A percentile compares a stretch with the other conserved stretches of the same genome.
Evolutionary conservation across 2,797 vertebrate genomes (phyloP).

Genomic region (Sebastes itinus): DNA sequence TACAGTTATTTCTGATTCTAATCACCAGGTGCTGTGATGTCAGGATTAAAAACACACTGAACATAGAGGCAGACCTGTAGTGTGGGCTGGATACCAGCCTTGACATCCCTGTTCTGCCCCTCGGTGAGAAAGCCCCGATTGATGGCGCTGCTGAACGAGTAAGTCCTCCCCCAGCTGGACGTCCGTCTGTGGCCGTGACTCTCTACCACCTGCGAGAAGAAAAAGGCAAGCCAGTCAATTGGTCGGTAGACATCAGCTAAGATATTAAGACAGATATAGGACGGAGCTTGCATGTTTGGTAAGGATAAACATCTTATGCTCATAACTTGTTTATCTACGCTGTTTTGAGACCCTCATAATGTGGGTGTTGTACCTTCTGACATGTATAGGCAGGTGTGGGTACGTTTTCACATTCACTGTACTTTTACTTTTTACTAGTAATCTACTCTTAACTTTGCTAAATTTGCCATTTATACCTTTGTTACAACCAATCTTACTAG

Average conservation of each 20-base stretch:
- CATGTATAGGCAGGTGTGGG: background rate
- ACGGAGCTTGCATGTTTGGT: background rate
- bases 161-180: constrained; percentile 97
- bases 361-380: background rate
- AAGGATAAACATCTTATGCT: background rate
- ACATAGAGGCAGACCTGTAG: constrained; percentile 85
- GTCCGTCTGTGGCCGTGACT: constrained; percentile 89
- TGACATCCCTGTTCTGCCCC: constrained; percentile 88
- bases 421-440: background rate
- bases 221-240: background rate
- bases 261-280: background rate
- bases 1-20: background rate
- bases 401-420: background rate
- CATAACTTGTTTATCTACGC: background rate
- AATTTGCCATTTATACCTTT: background rate
- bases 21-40: background rate
- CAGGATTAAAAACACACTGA: background rate
- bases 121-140: constrained; percentile 91
- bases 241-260: background rate
- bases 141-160: constrained; percentile 96
- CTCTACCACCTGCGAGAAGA: constrained; percentile 71
- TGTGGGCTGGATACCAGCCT: constrained; percentile 91
- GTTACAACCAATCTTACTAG: background rate
- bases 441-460: background rate
- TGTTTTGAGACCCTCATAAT: background rate